Evolutionary conservation across 2,797 vertebrate species (phyloP).

Genomic region (Hippocampus kuda): DNA sequence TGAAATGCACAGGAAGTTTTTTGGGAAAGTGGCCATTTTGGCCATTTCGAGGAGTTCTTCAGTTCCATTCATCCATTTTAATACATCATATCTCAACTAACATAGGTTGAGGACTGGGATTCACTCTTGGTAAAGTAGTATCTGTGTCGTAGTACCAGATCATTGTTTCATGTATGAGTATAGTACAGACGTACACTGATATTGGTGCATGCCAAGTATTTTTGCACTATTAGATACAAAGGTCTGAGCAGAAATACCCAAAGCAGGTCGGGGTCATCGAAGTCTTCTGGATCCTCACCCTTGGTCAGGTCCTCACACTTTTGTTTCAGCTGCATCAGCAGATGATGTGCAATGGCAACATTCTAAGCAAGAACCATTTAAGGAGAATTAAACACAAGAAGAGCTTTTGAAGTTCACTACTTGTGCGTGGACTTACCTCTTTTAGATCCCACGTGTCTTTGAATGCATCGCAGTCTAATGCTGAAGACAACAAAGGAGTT

Average conservation of each 20-base stretch:
- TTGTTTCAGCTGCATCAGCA: constrained; percentile 17
- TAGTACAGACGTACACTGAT: neutral
- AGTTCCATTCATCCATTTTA: too few relatives aligned
- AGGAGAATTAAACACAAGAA: constrained; percentile 8
- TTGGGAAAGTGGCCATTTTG: too few relatives aligned
- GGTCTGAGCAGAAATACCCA: constrained; percentile 37
- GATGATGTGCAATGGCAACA: neutral
- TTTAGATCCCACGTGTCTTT: neutral
- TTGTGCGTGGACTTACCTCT: constrained; percentile 31
- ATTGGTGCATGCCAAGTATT: too few relatives aligned
- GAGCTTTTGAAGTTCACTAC: neutral
- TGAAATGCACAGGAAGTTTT: too few relatives aligned
- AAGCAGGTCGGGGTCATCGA: constrained; percentile 27
- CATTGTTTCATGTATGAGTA: neutral
- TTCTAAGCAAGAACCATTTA: constrained; percentile 19
- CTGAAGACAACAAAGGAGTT: constrained; percentile 36
- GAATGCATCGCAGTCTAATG: constrained; percentile 38
- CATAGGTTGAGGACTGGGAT: too few relatives aligned
- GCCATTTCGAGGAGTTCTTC: too few relatives aligned
- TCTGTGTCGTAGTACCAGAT: neutral
- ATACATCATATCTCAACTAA: too few relatives aligned
- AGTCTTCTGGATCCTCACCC: neutral
- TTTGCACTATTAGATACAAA: neutral
- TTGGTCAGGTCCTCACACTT: constrained; percentile 27
- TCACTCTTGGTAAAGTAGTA: neutral